A percentile compares a stretch with the other conserved stretches of the same genome.
These are phyloP conservation scores for Carassius carassius DNA, from an alignment of 2,113 vertebrate species.

Conservation along the genomic window DNA sequence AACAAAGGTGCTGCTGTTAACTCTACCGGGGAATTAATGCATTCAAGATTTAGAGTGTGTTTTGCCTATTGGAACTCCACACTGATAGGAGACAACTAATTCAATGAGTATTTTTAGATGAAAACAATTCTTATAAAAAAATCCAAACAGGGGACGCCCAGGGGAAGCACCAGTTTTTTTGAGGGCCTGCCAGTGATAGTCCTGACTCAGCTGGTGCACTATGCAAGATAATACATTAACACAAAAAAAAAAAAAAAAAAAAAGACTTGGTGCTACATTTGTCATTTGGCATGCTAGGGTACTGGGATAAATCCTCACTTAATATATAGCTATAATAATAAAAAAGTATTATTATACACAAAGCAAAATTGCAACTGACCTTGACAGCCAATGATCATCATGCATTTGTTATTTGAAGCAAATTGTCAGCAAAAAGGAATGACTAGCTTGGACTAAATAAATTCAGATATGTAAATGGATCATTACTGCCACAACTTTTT, in stretches of 20 bases:
- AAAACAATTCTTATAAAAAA: conserved; percentile 6
- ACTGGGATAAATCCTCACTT: background rate
- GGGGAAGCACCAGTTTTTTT: background rate
- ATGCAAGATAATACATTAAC: background rate
- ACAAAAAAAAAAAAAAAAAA: too few relatives aligned
- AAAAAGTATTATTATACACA: too few relatives aligned
- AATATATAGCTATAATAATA: background rate
- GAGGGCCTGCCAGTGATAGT: background rate
- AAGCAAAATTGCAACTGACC: background rate
- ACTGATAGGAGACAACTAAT: background rate
- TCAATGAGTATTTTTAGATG: conserved; percentile 2
- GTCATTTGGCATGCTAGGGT: background rate
- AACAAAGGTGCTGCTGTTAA: conserved; percentile 86
- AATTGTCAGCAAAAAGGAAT: background rate
- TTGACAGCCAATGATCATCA: background rate
- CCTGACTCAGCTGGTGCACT: background rate
- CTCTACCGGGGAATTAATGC: conserved; percentile 72
- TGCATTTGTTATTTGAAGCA: background rate
- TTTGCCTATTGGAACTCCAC: background rate
- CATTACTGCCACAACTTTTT: too few relatives aligned
- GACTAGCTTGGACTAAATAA: too few relatives aligned
- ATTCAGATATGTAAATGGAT: too few relatives aligned
- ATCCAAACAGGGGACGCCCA: background rate
- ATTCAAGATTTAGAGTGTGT: conserved; percentile 38
- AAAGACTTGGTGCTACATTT: too few relatives aligned